A percentile compares a stretch with the other conserved stretches of the same genome.
Conservation (phyloP, 1,140 invertebrate species). For the Neodiprion lecontei region DNA sequence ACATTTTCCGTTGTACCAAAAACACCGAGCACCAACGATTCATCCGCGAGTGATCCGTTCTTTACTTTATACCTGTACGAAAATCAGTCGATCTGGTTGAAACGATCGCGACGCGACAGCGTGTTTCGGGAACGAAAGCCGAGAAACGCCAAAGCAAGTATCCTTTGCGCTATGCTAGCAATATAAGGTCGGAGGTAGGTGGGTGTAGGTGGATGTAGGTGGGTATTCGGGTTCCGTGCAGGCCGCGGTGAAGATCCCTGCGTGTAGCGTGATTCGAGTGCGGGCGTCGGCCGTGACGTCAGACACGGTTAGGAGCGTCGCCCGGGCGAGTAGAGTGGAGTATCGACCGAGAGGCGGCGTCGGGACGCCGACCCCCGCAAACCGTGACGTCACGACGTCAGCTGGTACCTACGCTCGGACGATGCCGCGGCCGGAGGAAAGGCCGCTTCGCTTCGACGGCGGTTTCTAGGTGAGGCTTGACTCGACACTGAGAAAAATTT, state of each 20-base stretch:
- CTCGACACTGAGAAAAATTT: too few relatives aligned
- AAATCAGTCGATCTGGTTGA: neutral
- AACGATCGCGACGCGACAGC: too few relatives aligned
- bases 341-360: slow-evolving; percentile 1
- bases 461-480: too few relatives aligned
- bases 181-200: too few relatives aligned
- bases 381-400: slow-evolving; percentile 1
- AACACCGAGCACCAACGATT: too few relatives aligned
- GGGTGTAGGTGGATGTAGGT: neutral
- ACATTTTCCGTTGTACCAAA: too few relatives aligned
- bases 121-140: too few relatives aligned
- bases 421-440: neutral
- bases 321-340: neutral
- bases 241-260: neutral
- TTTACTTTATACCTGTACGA: neutral
- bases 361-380: slow-evolving; percentile 5
- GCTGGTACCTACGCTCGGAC: neutral
- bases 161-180: too few relatives aligned
- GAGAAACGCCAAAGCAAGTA: too few relatives aligned
- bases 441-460: neutral
- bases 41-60: too few relatives aligned
- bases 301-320: neutral
- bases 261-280: neutral
- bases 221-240: neutral
- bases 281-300: slow-evolving; percentile 3